A percentile compares a stretch with the other conserved stretches of the same genome.
Evolutionary conservation across 2,888 invertebrate species (phyloP).

Genomic region (Eurytoma adleriae): DNA sequence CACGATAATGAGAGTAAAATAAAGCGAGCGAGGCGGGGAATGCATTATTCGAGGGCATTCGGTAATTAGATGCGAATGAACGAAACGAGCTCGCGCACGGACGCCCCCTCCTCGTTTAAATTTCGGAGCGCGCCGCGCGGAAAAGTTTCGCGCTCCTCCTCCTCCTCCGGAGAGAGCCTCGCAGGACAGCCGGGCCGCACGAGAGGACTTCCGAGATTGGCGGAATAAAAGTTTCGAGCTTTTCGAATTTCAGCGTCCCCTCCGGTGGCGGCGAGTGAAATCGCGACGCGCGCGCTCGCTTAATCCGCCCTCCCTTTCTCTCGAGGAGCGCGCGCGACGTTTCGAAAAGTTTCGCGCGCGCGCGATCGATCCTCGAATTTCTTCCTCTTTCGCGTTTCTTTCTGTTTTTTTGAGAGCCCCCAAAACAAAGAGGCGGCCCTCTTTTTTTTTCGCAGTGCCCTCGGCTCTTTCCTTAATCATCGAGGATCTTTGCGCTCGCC

Average conservation of each 20-base stretch:
- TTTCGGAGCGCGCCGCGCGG: slow-evolving; percentile 33
- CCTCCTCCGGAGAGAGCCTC: background rate
- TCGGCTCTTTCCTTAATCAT: too few species aligned
- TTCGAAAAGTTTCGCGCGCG: slow-evolving; percentile 28
- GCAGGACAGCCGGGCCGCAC: background rate
- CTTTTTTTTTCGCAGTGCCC: too few species aligned
- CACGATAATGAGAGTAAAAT: slow-evolving; percentile 41
- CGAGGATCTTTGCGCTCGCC: too few species aligned
- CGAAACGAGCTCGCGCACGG: background rate
- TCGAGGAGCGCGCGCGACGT: slow-evolving; percentile 6
- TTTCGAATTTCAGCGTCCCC: slow-evolving; percentile 33
- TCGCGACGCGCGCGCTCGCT: slow-evolving; percentile 8
- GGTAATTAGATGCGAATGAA: slow-evolving; percentile 52
- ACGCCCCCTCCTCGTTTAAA: slow-evolving; percentile 43
- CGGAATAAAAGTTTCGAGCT: slow-evolving; percentile 47
- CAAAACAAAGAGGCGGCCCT: too few species aligned
- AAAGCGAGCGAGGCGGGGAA: slow-evolving; percentile 8
- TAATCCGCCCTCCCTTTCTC: slow-evolving; percentile 4
- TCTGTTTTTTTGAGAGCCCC: too few species aligned
- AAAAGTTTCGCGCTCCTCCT: slow-evolving; percentile 24
- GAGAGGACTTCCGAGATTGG: slow-evolving; percentile 24
- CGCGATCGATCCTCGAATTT: slow-evolving; percentile 34
- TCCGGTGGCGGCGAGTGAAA: slow-evolving; percentile 2
- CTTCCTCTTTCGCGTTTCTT: background rate
- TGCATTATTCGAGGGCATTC: slow-evolving; percentile 42